A percentile compares a stretch with the other conserved stretches of the same genome.
These are phyloP conservation scores for Onychostruthus taczanowskii DNA, from an alignment of 2,113 vertebrate genomes.

Conservation along the genomic window DNA sequence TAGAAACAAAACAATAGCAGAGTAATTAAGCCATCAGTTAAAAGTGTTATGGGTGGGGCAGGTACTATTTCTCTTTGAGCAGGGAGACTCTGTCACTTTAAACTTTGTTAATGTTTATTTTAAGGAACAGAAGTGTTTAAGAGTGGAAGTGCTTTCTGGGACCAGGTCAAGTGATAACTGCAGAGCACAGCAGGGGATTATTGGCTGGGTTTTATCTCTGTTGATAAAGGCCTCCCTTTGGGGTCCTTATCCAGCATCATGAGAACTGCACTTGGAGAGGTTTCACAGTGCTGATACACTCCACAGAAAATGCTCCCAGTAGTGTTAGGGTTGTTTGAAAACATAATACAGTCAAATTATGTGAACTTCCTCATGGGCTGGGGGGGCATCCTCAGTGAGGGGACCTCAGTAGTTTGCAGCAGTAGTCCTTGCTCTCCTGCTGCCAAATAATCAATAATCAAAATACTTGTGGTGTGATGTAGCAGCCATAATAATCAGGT, in stretches of 20 bases:
- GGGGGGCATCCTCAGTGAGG: not conserved
- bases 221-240: conserved; percentile 43
- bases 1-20: not conserved
- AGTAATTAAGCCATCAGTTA: not conserved
- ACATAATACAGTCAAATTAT: not conserved
- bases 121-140: conserved; percentile 56
- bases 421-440: rapidly evolving
- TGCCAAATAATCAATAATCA: not conserved
- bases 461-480: not conserved
- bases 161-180: conserved; percentile 49
- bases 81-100: not conserved
- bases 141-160: conserved; percentile 51
- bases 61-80: not conserved
- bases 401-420: not conserved
- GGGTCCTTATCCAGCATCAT: conserved; percentile 37
- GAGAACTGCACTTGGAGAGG: not conserved
- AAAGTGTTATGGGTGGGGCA: not conserved
- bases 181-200: conserved; percentile 19
- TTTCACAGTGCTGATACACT: conserved; percentile 34
- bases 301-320: not conserved
- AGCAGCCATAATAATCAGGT: not conserved
- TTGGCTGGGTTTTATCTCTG: conserved; percentile 55
- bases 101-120: conserved; percentile 66
- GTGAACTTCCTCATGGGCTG: not conserved
- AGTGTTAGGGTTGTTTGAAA: not conserved